Conservation (phyloP, 2,797 vertebrate species). For the Limnodromus scolopaceus region DNA sequence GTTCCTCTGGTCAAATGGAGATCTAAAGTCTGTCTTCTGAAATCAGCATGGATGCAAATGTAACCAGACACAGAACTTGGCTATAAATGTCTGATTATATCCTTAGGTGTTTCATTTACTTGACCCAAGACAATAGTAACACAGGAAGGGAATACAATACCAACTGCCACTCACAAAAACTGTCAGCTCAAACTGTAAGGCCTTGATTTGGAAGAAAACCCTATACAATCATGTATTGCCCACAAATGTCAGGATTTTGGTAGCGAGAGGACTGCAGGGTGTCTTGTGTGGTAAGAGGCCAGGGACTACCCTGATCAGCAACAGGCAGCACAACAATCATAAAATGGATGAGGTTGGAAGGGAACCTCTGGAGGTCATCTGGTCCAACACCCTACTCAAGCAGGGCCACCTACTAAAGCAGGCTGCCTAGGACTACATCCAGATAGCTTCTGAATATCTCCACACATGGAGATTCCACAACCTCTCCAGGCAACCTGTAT, state of each 20-base stretch:
- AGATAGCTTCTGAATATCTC: neutral
- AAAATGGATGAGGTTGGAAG: neutral
- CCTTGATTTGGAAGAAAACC: neutral
- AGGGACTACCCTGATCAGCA: neutral
- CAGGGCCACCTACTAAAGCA: neutral
- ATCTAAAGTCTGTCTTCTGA: neutral
- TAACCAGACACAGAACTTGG: conserved; percentile 5
- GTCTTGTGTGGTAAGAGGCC: neutral
- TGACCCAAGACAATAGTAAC: conserved; percentile 2
- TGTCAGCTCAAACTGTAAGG: neutral
- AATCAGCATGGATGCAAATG: conserved; percentile 20
- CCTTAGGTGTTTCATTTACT: conserved; percentile 13
- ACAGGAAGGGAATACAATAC: neutral
- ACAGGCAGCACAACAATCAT: neutral
- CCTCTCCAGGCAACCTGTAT: neutral
- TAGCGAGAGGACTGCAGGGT: neutral
- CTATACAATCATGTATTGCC: fast-evolving
- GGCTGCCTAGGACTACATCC: neutral
- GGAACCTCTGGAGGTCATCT: neutral
- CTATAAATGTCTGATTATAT: neutral
- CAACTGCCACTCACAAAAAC: neutral
- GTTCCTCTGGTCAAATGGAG: conserved; percentile 5
- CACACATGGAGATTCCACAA: neutral
- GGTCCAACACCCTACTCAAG: neutral
- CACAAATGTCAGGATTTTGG: neutral